Percentiles rank a stretch among this genome's conserved stretches.
Evolutionary conservation across 2,113 vertebrate genomes (phyloP).

Genomic region (Ammospiza caudacuta): DNA sequence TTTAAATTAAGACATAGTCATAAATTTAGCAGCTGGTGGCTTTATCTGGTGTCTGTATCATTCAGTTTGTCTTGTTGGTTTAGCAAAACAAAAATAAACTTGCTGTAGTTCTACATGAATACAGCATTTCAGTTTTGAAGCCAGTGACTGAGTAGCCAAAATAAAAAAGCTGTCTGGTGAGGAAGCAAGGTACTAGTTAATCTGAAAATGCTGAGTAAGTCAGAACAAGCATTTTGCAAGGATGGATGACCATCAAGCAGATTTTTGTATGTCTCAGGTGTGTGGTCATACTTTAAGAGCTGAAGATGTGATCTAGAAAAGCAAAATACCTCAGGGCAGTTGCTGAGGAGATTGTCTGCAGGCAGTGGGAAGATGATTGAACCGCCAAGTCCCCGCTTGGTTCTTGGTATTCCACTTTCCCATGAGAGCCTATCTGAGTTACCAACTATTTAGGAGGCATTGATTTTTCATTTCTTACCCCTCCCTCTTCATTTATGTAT

Average conservation of each 20-base stretch:
- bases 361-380: neutral
- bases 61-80: neutral
- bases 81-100: slow-evolving; percentile 3
- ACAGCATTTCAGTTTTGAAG: neutral
- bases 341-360: neutral
- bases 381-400: fast-evolving
- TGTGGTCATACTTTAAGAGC: neutral
- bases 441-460: neutral
- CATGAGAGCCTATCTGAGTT: neutral
- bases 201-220: neutral
- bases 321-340: neutral
- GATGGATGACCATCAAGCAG: neutral
- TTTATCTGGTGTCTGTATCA: neutral
- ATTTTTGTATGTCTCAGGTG: neutral
- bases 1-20: neutral
- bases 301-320: neutral
- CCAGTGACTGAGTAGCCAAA: neutral
- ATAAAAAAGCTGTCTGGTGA: neutral
- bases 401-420: neutral
- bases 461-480: neutral
- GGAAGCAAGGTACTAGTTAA: neutral
- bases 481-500: neutral
- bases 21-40: neutral
- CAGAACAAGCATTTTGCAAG: neutral
- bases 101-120: neutral